Percentiles rank a stretch among this genome's conserved stretches.
phyloP scores from a whole-genome alignment of 2,888 invertebrate species.

The Cephus runcator region DNA sequence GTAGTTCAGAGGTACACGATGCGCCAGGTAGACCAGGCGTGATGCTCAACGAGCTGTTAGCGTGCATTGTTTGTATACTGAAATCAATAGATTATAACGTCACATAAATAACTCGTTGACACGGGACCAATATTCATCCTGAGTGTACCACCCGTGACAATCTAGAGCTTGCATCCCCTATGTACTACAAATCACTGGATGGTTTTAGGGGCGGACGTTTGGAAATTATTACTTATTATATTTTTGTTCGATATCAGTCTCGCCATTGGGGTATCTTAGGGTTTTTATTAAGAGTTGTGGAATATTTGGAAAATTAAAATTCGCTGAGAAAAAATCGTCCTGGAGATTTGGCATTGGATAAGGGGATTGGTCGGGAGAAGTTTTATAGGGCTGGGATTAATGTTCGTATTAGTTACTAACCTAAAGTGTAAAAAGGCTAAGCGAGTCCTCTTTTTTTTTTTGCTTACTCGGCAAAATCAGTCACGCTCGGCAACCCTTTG shows the following conservation, averaged over 20 bases:
- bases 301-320: not conserved
- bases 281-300: not conserved
- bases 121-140: conserved; percentile 36
- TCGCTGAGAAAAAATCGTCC: not conserved
- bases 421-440: conserved; percentile 18
- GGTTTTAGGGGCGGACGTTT: not conserved
- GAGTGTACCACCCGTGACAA: not conserved
- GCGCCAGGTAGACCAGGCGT: not conserved
- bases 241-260: not conserved
- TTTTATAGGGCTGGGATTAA: not conserved
- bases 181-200: not conserved
- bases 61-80: conserved; percentile 1
- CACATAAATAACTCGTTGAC: conserved; percentile 46
- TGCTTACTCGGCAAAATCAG: conserved; percentile 31
- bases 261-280: not conserved
- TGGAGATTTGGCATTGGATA: not conserved
- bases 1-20: not conserved
- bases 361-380: no score
- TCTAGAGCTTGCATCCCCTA: not conserved
- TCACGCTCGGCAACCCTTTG: conserved; percentile 22
- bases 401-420: not conserved
- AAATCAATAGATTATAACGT: conserved; percentile 41
- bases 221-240: not conserved
- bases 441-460: conserved; percentile 19
- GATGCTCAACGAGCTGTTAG: not conserved